These are phyloP conservation scores for Geothlypis trichas DNA, from an alignment of 2,113 vertebrate species.

Conservation along the genomic window DNA sequence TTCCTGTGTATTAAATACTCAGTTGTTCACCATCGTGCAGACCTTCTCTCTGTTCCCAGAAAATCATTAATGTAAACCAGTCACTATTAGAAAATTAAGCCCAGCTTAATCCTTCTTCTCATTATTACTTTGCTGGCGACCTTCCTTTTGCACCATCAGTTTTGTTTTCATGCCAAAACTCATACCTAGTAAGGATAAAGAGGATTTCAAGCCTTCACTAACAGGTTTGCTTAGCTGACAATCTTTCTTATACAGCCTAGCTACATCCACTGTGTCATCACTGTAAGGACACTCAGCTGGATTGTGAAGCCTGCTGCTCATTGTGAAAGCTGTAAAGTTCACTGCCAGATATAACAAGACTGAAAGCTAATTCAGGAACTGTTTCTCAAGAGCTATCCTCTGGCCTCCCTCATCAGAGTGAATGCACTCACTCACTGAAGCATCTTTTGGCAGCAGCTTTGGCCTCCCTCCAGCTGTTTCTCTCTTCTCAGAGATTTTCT, in stretches of 20 bases:
- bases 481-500: conserved; percentile 57
- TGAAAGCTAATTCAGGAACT: conserved; percentile 58
- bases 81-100: conserved; percentile 40
- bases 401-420: conserved; percentile 26
- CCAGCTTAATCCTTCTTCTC: neutral
- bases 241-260: neutral
- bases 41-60: neutral
- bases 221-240: conserved; percentile 11
- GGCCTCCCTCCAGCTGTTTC: conserved; percentile 63
- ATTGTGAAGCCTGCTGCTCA: conserved; percentile 41
- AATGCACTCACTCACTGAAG: conserved; percentile 69
- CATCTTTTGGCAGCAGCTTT: conserved; percentile 66
- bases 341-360: conserved; percentile 43
- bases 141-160: conserved; percentile 16
- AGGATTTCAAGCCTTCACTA: conserved; percentile 49
- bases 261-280: neutral
- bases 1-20: neutral
- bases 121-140: conserved; percentile 18
- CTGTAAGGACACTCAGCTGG: conserved; percentile 22
- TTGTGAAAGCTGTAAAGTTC: conserved; percentile 59
- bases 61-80: neutral
- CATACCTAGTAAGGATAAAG: conserved; percentile 27
- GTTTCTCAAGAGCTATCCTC: conserved; percentile 62
- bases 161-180: conserved; percentile 41
- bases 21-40: neutral